Base-by-base conservation (phyloP, 2,113 vertebrate species). In the Alethe diademata region DNA sequence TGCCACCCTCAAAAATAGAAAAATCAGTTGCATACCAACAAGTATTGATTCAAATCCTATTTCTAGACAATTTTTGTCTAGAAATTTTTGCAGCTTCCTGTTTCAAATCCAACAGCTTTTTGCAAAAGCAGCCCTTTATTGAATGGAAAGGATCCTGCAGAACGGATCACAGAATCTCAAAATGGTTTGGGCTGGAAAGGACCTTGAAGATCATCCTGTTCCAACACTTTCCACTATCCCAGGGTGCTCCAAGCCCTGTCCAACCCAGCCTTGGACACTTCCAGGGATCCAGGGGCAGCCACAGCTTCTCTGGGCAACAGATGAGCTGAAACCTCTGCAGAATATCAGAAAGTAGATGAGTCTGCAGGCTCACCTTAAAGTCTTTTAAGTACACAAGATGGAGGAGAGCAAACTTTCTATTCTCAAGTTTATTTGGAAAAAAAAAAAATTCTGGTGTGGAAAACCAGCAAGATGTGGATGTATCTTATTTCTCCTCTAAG, bases 161-260 rank as follows among this genome's bases (percentile, higher is more conserved):
- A 78, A 33, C 38, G 50, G 33, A 42, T 7, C 48, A 40, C 11
- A 60, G 13, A 53, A 29, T 4, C 8, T 12, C 13, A 53, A 5
- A 31, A 45, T 13, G 3, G 9, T 31, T 26, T 53, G 70, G 40
- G n/a, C 12, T 22, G 29, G 24, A 43, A 81, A 19, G 28, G 22
- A 38, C 12, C 26, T 38, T 8, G 12, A 28, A 69, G 2, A 1
- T 2, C 38, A 61, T 4, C 47, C 8, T 0, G 1, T 45, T 6
- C 33, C 31, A 36, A 1, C 2, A 24, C 20, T 15, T 45, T 1
- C 54, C n/a, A 31, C 47, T 2, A 0, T 4, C 29, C 54, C 78
- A 90, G 40, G 25, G 0, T 47, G 62, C 40, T 90, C 71, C 67
- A 66, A 80, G 6, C 51, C 12, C 58, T 0, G 0, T 57, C 74